A percentile compares a stretch with the other conserved stretches of the same genome.
phyloP scores from a whole-genome alignment of 2,888 invertebrate genomes.

The Ormyrus nitidulus region DNA sequence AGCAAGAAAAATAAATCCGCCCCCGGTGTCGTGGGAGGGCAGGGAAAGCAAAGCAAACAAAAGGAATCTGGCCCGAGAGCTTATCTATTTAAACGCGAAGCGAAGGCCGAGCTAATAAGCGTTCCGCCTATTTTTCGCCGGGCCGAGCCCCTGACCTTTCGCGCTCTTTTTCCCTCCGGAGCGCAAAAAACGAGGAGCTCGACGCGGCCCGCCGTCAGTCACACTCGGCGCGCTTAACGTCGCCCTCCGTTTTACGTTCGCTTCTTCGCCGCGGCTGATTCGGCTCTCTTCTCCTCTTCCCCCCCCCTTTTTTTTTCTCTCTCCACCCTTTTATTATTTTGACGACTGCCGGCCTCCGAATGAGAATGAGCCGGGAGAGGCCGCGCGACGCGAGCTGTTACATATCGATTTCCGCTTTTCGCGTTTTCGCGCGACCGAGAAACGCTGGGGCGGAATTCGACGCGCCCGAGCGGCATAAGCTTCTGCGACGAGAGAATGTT shows the following conservation, averaged over 20 bases:
- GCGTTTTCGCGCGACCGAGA: background rate
- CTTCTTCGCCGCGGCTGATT: too few relatives aligned
- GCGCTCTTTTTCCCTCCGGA: background rate
- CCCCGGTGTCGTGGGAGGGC: too few relatives aligned
- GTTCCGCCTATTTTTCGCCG: too few relatives aligned
- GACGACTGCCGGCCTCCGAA: background rate
- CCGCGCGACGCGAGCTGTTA: conserved; percentile 15
- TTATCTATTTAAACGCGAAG: background rate
- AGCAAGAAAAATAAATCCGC: background rate
- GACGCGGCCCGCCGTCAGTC: background rate
- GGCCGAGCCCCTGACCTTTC: conserved; percentile 1
- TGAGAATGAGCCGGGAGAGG: conserved; percentile 1
- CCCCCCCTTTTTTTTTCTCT: conserved; percentile 11
- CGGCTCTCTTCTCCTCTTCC: background rate
- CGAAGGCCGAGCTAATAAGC: background rate
- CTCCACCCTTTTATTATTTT: background rate
- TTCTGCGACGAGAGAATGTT: too few relatives aligned
- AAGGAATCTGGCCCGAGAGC: background rate
- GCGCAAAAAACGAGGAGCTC: background rate
- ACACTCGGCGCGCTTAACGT: background rate
- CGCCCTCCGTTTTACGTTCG: too few relatives aligned
- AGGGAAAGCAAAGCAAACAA: background rate
- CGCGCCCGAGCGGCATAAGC: background rate
- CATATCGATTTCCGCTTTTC: conserved; percentile 47
- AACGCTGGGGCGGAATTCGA: background rate